Percentiles rank a stretch among this genome's conserved stretches.
Conservation (phyloP, 1,140 invertebrate species). For the Caerostris extrusa region DNA sequence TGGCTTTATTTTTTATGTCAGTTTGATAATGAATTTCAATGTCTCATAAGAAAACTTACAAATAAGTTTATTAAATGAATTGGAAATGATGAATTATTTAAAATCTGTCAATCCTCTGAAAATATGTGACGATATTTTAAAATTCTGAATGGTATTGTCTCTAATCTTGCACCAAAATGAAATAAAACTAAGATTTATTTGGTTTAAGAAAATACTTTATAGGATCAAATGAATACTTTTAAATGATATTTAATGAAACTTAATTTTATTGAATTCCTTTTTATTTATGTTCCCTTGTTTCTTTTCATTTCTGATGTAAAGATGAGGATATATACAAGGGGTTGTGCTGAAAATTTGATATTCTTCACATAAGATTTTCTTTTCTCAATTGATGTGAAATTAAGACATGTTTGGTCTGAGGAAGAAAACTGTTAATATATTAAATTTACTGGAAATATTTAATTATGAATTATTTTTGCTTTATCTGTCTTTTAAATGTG, state of each 20-base stretch:
- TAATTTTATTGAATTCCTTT: too few species aligned
- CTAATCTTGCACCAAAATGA: not conserved
- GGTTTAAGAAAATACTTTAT: not conserved
- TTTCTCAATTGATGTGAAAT: not conserved
- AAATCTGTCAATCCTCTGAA: not conserved
- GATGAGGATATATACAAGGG: not conserved
- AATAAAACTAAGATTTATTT: not conserved
- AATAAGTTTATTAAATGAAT: too few species aligned
- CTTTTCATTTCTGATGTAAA: not conserved
- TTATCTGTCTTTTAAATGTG: too few species aligned
- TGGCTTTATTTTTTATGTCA: too few species aligned
- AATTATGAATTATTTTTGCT: too few species aligned
- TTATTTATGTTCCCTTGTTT: not conserved
- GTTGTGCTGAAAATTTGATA: too few species aligned
- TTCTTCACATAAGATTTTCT: not conserved
- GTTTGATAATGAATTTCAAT: too few species aligned
- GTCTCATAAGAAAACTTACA: too few species aligned
- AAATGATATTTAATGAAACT: not conserved
- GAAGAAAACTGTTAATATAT: not conserved
- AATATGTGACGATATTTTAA: not conserved
- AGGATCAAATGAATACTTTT: too few species aligned
- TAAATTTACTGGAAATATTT: too few species aligned
- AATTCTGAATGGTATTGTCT: not conserved
- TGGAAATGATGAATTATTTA: not conserved
- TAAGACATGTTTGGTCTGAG: not conserved